A percentile compares a stretch with the other conserved stretches of the same genome.
phyloP scores from a whole-genome alignment of 2,113 vertebrate genomes.

The Melanerpes aurifrons region DNA sequence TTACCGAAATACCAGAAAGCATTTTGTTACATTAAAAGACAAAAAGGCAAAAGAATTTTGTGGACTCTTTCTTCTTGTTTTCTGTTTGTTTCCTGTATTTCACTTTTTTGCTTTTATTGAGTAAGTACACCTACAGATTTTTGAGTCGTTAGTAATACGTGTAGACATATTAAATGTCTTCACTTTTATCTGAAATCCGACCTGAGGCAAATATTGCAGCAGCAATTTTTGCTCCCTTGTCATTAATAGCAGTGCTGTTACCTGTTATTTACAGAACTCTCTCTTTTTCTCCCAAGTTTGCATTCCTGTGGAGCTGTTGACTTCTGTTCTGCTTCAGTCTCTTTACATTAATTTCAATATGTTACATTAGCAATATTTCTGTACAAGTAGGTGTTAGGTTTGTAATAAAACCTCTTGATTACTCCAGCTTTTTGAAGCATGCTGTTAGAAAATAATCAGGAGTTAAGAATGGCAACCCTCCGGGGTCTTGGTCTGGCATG shows the following conservation, averaged over 20 bases:
- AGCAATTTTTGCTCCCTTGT: background rate
- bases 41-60: background rate
- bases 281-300: background rate
- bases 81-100: background rate
- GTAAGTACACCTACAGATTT: background rate
- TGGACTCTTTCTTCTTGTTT: background rate
- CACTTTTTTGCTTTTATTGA: background rate
- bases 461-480: background rate
- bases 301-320: background rate
- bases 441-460: background rate
- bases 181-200: background rate
- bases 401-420: background rate
- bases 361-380: background rate
- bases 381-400: background rate
- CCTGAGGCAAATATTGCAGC: background rate
- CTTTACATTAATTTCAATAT: background rate
- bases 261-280: background rate
- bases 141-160: background rate
- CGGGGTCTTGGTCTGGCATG: background rate
- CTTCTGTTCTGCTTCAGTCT: background rate
- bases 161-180: background rate
- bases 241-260: background rate
- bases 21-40: background rate
- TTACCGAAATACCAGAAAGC: background rate
- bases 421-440: background rate